These are phyloP conservation scores for Forpus xanthops DNA, from an alignment of 2,797 vertebrate genomes.

Conservation along the genomic window DNA sequence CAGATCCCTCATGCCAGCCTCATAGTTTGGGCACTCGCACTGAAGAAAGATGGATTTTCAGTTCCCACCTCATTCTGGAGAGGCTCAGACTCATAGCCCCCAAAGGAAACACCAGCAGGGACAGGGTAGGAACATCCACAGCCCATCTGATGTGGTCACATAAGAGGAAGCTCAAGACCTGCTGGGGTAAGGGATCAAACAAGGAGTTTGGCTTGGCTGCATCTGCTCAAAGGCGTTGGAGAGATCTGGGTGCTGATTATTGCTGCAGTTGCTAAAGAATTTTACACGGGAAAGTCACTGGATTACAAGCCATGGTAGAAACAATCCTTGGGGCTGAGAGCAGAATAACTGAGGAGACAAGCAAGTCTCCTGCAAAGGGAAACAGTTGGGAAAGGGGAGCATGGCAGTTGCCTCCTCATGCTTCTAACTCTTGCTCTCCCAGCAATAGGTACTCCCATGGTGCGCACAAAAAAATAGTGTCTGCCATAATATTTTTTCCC, in stretches of 20 bases:
- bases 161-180: not conserved
- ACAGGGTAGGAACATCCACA: not conserved
- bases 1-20: not conserved
- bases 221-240: not conserved
- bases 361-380: not conserved
- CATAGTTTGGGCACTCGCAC: rapidly evolving
- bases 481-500: not conserved
- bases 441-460: not conserved
- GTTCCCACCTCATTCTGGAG: not conserved
- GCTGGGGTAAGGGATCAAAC: rapidly evolving
- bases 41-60: not conserved
- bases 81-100: rapidly evolving
- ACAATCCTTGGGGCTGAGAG: not conserved
- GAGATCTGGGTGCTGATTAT: not conserved
- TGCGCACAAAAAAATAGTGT: not conserved
- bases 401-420: rapidly evolving
- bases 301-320: not conserved
- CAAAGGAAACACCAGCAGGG: not conserved
- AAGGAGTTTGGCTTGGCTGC: not conserved
- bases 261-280: not conserved
- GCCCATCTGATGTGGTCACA: not conserved
- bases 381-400: not conserved
- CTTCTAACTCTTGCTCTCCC: not conserved
- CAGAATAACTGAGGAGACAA: not conserved
- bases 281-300: not conserved